Evolutionary conservation across 2,113 vertebrate species (phyloP).

Genomic region (Dicentrarchus labrax): DNA sequence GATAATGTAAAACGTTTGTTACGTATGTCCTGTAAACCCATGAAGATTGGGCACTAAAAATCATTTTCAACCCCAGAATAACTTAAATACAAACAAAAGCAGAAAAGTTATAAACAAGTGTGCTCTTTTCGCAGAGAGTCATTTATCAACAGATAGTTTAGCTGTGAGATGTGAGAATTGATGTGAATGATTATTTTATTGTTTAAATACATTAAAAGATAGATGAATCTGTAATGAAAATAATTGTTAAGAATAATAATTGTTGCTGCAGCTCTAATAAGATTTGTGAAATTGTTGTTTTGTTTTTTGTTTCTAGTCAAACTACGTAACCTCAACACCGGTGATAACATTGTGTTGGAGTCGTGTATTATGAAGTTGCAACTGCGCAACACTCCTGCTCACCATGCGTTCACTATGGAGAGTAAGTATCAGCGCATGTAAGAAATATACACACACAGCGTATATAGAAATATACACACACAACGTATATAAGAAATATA

Average conservation of each 20-base stretch:
- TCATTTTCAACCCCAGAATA: no score
- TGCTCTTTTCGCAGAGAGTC: no score
- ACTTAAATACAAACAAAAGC: no score
- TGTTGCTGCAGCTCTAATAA: background rate
- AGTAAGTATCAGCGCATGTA: constrained; percentile 72
- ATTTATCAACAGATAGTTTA: no score
- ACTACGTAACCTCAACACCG: constrained; percentile 90
- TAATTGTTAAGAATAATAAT: background rate
- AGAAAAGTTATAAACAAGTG: no score
- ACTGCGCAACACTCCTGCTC: constrained; percentile 82
- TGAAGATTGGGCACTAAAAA: no score
- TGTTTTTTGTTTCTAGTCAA: constrained; percentile 78
- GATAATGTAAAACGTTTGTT: background rate
- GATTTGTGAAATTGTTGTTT: background rate
- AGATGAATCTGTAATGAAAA: background rate
- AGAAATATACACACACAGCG: no score
- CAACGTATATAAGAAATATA: background rate
- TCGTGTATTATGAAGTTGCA: constrained; percentile 90
- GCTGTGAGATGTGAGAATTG: no score
- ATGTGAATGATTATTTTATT: background rate
- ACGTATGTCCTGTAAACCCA: no score
- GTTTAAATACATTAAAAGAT: background rate
- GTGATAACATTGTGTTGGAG: constrained; percentile 93
- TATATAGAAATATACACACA: no score
- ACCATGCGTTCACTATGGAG: constrained; percentile 75